Evolutionary conservation across 30 jellyfish, hydroid and myxozoan genomes (phyloP), one percentile per base, ranked within the genome.

Genomic region (Hydractinia echinata): DNA sequence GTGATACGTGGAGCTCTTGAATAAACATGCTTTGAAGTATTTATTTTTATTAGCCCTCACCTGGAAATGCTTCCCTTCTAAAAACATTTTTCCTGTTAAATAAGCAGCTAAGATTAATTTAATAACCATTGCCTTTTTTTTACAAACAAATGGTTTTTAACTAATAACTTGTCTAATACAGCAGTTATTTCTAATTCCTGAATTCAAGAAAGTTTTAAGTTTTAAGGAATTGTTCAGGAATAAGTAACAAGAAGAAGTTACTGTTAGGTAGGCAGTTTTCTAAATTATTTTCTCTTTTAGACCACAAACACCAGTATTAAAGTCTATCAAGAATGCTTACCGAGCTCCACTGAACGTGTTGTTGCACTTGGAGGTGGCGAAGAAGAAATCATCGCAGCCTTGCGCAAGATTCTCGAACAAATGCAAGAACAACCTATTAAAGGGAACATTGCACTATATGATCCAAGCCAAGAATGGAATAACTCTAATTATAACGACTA

Each of bases 301-400:
- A 19, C 74, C n/a, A 82, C 86, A 4, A 50, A 61, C 61, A 50
- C 89, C 48, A 54, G 20, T 69, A 72, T 82, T 53, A 82, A 93
- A 89, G 96, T 93, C 67, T 88, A 78, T 62, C 94, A 95, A 68
- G 99, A 93, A 44, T 93, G 99, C 51, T 79, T 93, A 39, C 99
- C 99, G 50, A 82, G 77, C 55, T 84, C 96, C 14, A 83, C 99
- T 13, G 99, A 93, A 79, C 86, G 99, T 61, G 96, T 93, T 54
- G 96, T 93, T 14, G 99, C 99, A 8, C 67, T 93, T 48, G 95
- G 95, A 15, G 99, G 96, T 81, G 96, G 96, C 4, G 76, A 83
- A 44, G 88, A 86, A 15, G 93, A 93, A 4, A 81, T 93, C 11
- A 84, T 86, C 60, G 71, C 79, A 55, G 96, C 95, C 15, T 18